These are phyloP conservation scores for Anarhynchus alexandrinus DNA, from an alignment of 2,113 vertebrate genomes.

Conservation along the genomic window DNA sequence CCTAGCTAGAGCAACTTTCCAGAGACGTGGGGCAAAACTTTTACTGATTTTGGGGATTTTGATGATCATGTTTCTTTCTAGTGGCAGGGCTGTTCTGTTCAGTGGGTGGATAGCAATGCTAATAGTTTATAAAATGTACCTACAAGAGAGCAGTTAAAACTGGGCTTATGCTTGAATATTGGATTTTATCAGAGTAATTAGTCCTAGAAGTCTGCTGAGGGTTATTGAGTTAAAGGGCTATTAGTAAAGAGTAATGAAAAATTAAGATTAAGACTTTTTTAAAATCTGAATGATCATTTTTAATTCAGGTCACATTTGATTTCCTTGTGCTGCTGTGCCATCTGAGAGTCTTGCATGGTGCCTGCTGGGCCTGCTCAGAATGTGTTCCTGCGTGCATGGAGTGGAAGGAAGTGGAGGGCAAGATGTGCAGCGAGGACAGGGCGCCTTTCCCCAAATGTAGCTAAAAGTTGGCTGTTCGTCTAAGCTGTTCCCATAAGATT, in stretches of 20 bases:
- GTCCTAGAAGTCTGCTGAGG: not conserved
- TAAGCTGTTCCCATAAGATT: not conserved
- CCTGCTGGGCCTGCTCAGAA: not conserved
- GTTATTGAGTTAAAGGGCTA: not conserved
- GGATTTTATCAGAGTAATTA: not conserved
- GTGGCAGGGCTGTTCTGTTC: not conserved
- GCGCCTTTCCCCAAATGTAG: not conserved
- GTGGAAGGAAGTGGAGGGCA: not conserved
- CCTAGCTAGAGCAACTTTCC: not conserved
- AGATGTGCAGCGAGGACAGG: not conserved
- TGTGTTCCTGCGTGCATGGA: rapidly evolving
- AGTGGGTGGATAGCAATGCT: not conserved
- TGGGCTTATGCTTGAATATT: not conserved
- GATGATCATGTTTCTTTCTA: not conserved
- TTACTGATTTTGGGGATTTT: not conserved
- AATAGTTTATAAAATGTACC: not conserved
- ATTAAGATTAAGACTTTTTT: not conserved
- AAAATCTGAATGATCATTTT: not conserved
- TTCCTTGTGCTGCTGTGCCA: not conserved
- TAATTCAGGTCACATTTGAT: not conserved
- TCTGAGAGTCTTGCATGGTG: not conserved
- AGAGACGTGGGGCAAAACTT: not conserved
- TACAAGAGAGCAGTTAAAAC: not conserved
- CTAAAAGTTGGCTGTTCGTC: not conserved
- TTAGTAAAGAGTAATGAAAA: not conserved